A percentile compares a stretch with the other conserved stretches of the same genome.
These are phyloP conservation scores for Oncorhynchus clarkii DNA, from an alignment of 2,113 vertebrate genomes.

Conservation along the genomic window DNA sequence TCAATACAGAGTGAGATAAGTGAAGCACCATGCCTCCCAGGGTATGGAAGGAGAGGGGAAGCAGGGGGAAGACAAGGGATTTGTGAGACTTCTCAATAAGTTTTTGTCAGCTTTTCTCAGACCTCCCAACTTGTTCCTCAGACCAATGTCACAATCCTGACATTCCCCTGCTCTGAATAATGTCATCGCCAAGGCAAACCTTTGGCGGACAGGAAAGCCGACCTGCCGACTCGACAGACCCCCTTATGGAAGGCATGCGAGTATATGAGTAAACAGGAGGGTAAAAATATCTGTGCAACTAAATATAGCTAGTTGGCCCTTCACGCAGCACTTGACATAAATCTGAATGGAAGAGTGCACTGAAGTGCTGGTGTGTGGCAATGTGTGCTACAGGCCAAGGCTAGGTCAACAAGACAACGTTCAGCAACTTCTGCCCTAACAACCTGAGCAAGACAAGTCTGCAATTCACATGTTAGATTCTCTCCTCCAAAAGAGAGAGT, in stretches of 20 bases:
- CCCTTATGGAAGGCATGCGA: slow-evolving; percentile 3
- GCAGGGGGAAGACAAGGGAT: slow-evolving; percentile 19
- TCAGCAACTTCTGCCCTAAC: not conserved
- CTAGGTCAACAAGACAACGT: not conserved
- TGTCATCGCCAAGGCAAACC: slow-evolving; percentile 5
- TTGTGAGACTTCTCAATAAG: not conserved
- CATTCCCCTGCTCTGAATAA: slow-evolving; percentile 32
- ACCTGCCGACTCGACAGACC: slow-evolving; percentile 2
- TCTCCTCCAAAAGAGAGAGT: too few relatives aligned
- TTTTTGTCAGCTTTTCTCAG: slow-evolving; percentile 22
- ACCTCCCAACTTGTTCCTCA: slow-evolving; percentile 21
- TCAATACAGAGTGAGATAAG: not conserved
- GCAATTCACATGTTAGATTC: too few relatives aligned
- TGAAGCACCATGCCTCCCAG: slow-evolving; percentile 5
- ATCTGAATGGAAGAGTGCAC: not conserved
- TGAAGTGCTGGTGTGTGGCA: not conserved
- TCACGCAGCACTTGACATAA: not conserved
- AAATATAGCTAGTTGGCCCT: not conserved
- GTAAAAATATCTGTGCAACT: slow-evolving; percentile 3
- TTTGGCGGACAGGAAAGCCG: slow-evolving; percentile 1
- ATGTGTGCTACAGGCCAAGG: not conserved
- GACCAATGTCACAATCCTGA: slow-evolving; percentile 23
- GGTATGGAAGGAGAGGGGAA: not conserved
- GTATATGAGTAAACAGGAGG: slow-evolving; percentile 14
- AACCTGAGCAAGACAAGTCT: not conserved